Conservation (phyloP, 2,113 vertebrate genomes). For the Ictidomys tridecemlineatus region DNA sequence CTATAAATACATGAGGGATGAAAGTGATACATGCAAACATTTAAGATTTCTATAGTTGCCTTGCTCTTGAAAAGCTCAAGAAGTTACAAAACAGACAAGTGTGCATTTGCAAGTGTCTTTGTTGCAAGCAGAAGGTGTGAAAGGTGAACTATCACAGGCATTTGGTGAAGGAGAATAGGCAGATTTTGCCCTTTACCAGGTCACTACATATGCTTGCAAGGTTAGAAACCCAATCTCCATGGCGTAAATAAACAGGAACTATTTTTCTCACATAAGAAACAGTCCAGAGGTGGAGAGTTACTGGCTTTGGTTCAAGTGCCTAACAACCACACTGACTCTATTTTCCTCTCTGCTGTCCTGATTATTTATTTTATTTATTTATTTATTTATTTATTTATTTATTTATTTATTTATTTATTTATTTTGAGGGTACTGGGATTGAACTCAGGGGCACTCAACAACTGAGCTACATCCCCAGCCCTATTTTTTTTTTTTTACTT, state of each 20-base stretch:
- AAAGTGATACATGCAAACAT: not conserved
- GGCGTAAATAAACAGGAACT: not conserved
- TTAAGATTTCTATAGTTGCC: not conserved
- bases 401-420: too few species aligned
- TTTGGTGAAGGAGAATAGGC: not conserved
- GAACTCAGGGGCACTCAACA: too few species aligned
- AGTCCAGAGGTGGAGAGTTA: not conserved
- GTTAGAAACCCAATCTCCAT: not conserved
- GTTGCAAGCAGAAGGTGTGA: not conserved
- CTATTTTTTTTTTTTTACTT: too few species aligned
- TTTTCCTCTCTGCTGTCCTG: not conserved
- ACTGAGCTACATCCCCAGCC: too few species aligned
- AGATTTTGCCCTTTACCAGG: not conserved
- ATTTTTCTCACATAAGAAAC: conserved; percentile 24
- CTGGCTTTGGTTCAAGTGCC: not conserved
- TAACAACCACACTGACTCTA: not conserved
- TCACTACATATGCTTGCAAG: not conserved
- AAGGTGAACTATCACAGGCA: not conserved
- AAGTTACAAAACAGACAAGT: not conserved
- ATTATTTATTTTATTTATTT: not conserved
- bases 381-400: too few species aligned
- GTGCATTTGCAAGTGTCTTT: not conserved
- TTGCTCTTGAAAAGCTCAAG: not conserved
- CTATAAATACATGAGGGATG: not conserved
- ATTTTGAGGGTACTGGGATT: too few species aligned